phyloP scores from a whole-genome alignment of 2,797 vertebrate genomes.

The Dromococcyx pavoninus region DNA sequence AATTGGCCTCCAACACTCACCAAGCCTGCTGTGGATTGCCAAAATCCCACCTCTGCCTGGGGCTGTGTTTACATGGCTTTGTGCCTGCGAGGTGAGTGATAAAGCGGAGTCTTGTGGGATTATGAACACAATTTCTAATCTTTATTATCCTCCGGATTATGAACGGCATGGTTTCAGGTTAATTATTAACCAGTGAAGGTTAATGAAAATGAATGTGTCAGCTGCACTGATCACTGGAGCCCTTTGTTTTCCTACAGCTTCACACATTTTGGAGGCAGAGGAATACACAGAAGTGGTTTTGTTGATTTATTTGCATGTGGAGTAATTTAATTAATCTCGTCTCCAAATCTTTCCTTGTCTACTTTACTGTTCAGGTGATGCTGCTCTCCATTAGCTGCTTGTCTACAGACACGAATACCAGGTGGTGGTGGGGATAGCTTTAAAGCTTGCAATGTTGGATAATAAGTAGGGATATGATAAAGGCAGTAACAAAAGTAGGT shows the following conservation, averaged over 20 bases:
- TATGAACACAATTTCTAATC: background rate
- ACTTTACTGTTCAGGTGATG: background rate
- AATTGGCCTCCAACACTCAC: rapidly evolving
- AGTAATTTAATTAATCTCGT: background rate
- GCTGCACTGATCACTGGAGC: background rate
- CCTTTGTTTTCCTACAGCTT: background rate
- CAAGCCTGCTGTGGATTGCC: rapidly evolving
- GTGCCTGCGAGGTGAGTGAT: background rate
- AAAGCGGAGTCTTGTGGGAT: background rate
- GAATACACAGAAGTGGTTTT: background rate
- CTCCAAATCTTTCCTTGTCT: background rate
- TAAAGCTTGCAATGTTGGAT: background rate
- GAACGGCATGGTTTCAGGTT: background rate
- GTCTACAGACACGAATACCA: background rate
- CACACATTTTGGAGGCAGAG: background rate
- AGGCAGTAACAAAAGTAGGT: background rate
- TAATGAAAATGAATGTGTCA: background rate
- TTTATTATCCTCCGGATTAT: background rate
- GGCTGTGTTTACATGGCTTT: background rate
- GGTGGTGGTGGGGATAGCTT: background rate
- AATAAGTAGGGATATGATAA: background rate
- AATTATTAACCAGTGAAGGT: background rate
- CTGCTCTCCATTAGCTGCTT: background rate
- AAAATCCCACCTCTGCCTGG: background rate
- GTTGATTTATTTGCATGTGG: background rate